A percentile compares a stretch with the other conserved stretches of the same genome.
phyloP scores from a whole-genome alignment of 2,888 invertebrate genomes.

The Actias luna region DNA sequence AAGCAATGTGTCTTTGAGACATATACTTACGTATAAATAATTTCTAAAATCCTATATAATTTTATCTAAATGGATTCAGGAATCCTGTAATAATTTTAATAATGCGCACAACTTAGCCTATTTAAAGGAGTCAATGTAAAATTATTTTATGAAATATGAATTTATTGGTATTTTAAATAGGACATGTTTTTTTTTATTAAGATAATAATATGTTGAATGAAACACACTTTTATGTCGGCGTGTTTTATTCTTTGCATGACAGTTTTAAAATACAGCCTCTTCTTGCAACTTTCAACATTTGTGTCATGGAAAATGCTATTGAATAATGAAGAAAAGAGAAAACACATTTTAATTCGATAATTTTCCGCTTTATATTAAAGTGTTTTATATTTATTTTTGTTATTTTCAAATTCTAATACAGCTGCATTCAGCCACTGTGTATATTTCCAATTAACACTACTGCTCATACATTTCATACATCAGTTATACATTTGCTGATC shows the following conservation, averaged over 20 bases:
- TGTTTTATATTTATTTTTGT: neutral
- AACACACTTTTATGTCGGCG: neutral
- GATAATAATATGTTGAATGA: slow-evolving; percentile 1
- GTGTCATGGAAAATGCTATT: neutral
- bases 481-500: neutral
- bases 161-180: neutral
- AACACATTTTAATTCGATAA: neutral
- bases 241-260: neutral
- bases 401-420: neutral
- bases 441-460: neutral
- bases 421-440: neutral
- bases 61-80: neutral
- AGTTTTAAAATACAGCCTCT: neutral
- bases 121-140: neutral
- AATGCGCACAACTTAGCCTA: neutral
- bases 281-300: neutral
- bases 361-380: neutral
- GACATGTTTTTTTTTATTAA: neutral
- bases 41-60: neutral
- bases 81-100: neutral
- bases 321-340: neutral
- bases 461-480: neutral
- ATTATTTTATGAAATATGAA: slow-evolving; percentile 2
- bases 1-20: too few species aligned
- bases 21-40: too few species aligned